Percentiles rank a stretch among this genome's conserved stretches.
Evolutionary conservation across 2,888 invertebrate genomes (phyloP).

Genomic region (Drosophila acutilabella): DNA sequence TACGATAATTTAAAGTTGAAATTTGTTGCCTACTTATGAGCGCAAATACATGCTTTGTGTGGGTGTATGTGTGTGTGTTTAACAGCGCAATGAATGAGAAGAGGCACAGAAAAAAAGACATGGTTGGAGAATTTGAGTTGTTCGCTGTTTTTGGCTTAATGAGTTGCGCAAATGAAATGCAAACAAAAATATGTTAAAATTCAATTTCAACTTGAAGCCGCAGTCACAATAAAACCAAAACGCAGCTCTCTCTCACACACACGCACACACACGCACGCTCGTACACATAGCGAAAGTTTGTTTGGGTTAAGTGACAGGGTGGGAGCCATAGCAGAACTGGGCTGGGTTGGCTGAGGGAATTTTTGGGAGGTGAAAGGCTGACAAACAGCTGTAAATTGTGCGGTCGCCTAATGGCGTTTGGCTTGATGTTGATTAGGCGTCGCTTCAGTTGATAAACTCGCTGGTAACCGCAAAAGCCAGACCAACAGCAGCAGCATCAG

Average conservation of each 20-base stretch:
- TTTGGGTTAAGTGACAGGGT: slow-evolving; percentile 26
- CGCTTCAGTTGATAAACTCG: slow-evolving; percentile 76
- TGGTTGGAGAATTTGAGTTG: slow-evolving; percentile 7
- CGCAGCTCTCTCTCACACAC: slow-evolving; percentile 16
- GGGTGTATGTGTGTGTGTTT: background rate
- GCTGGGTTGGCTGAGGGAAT: too few species aligned
- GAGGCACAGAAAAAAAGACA: background rate
- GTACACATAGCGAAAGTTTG: slow-evolving; percentile 30
- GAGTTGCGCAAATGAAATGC: slow-evolving; percentile 69
- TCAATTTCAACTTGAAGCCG: slow-evolving; percentile 64
- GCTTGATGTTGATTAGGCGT: slow-evolving; percentile 75
- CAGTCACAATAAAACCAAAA: slow-evolving; percentile 55
- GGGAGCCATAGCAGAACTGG: background rate
- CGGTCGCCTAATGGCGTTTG: slow-evolving; percentile 68
- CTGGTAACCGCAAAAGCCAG: slow-evolving; percentile 49
- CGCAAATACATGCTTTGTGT: background rate
- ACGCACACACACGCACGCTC: slow-evolving; percentile 7
- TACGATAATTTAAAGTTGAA: background rate
- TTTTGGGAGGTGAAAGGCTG: slow-evolving; percentile 24
- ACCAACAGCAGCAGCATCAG: background rate
- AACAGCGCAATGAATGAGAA: background rate
- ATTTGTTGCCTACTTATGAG: slow-evolving; percentile 22
- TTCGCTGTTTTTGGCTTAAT: slow-evolving; percentile 56
- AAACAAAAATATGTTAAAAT: slow-evolving; percentile 68
- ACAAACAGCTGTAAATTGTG: slow-evolving; percentile 71